phyloP scores from a whole-genome alignment of 2,888 invertebrate genomes.

The Pilophorus perplexus region DNA sequence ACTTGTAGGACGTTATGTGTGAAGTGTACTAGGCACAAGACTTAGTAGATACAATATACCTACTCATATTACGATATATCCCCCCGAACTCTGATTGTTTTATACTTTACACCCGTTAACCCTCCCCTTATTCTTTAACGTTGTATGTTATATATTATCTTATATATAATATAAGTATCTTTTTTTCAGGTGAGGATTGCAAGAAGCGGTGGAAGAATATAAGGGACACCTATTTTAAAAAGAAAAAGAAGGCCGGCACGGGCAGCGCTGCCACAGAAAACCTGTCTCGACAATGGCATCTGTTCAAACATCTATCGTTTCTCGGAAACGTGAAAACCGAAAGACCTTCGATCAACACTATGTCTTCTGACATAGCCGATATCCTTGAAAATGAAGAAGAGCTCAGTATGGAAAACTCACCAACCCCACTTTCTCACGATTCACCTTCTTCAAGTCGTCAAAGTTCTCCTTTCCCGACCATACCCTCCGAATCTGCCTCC shows the following conservation, averaged over 20 bases:
- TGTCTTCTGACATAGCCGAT: neutral
- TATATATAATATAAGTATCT: no score
- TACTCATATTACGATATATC: no score
- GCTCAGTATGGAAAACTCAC: neutral
- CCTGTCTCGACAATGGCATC: neutral
- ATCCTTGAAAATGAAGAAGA: neutral
- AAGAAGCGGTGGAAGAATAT: slow-evolving; percentile 1
- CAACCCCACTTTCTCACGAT: neutral
- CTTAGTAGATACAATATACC: no score
- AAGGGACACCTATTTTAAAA: neutral
- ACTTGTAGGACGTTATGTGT: no score
- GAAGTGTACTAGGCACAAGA: no score
- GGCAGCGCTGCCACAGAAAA: slow-evolving; percentile 9
- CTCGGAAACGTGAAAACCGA: neutral
- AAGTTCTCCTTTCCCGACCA: neutral
- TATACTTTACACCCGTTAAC: no score
- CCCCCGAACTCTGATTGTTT: no score
- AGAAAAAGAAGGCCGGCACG: slow-evolving; percentile 1
- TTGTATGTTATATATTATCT: no score
- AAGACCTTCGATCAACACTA: neutral
- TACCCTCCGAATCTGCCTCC: neutral
- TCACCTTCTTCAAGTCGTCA: neutral
- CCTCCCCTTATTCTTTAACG: neutral
- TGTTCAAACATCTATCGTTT: slow-evolving; percentile 5
- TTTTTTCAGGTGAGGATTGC: neutral